phyloP scores from a whole-genome alignment of 2,888 invertebrate genomes.

The Mythimna ferrago region DNA sequence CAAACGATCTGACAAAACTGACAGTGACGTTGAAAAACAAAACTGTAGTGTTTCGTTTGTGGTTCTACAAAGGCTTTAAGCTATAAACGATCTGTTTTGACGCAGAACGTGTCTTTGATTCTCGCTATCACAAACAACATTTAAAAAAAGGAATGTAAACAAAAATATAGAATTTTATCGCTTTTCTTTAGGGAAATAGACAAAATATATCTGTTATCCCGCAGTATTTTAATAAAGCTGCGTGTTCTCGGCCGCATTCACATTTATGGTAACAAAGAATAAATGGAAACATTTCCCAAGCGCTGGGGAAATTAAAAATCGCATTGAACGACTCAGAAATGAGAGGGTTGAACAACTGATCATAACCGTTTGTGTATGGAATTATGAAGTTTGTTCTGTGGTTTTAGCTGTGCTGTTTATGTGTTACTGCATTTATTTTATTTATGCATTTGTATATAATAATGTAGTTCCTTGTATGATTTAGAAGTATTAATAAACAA shows the following conservation, averaged over 20 bases:
- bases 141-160: background rate
- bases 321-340: constrained; percentile 48
- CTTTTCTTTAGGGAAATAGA: constrained; percentile 29
- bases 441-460: too few species aligned
- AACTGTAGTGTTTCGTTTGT: background rate
- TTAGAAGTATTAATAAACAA: background rate
- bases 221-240: constrained; percentile 48
- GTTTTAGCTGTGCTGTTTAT: constrained; percentile 11
- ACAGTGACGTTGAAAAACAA: constrained; percentile 5
- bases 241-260: constrained; percentile 53
- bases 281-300: constrained; percentile 58
- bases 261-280: constrained; percentile 61
- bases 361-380: constrained; percentile 27
- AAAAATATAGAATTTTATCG: background rate
- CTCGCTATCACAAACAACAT: background rate
- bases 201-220: constrained; percentile 43
- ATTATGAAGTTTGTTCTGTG: constrained; percentile 29
- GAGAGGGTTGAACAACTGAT: constrained; percentile 38
- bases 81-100: background rate
- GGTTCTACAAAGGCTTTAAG: constrained; percentile 19
- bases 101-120: background rate
- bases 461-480: constrained; percentile 1
- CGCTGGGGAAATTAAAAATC: constrained; percentile 68
- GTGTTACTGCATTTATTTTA: background rate
- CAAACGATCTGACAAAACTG: constrained; percentile 14